Evolutionary conservation across 2,113 vertebrate genomes (phyloP).

Genomic region (Synodontis membranacea): DNA sequence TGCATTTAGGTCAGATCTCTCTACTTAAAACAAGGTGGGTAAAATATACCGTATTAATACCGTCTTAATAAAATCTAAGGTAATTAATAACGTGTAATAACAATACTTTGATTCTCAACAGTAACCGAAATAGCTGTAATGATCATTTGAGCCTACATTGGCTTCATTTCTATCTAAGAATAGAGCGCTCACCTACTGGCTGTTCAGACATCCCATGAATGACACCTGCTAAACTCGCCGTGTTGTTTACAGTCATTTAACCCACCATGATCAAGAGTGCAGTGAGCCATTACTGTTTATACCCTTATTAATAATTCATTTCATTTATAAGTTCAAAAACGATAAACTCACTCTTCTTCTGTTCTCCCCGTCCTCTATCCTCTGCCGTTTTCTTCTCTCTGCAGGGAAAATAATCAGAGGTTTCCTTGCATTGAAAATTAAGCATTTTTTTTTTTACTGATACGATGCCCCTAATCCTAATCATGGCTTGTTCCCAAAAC

Average conservation of each 20-base stretch:
- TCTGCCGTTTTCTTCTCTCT: conserved; percentile 95
- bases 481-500: neutral
- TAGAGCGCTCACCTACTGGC: no score
- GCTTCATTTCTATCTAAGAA: neutral
- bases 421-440: neutral
- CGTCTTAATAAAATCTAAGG: no score
- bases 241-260: no score
- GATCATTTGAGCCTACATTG: neutral
- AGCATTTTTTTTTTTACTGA: neutral
- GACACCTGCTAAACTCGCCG: no score
- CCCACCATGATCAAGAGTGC: no score
- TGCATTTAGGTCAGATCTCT: neutral
- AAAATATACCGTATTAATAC: no score
- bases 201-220: no score
- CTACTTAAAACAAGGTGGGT: neutral
- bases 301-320: no score
- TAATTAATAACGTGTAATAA: neutral
- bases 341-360: conserved; percentile 85
- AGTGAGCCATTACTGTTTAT: no score
- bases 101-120: neutral
- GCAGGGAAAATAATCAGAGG: neutral
- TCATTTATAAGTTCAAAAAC: no score
- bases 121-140: neutral
- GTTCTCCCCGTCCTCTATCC: conserved; percentile 92
- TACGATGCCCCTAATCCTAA: neutral